phyloP scores from a whole-genome alignment of 1,140 invertebrate genomes.

The Eumeta japonica region DNA sequence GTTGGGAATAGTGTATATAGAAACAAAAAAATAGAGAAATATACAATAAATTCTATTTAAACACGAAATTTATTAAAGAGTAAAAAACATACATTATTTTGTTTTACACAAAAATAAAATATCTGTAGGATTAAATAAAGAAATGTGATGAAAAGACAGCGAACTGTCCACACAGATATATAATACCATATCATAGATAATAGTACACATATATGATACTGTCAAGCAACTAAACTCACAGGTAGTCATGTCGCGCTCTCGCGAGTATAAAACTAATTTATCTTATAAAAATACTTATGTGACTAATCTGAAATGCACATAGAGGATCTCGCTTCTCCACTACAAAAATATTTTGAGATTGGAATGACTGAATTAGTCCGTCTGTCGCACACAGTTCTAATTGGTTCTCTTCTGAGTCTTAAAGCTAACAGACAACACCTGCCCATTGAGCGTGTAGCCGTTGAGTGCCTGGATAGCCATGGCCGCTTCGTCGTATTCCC shows the following conservation, averaged over 20 bases:
- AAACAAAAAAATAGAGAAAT: slow-evolving; percentile 53
- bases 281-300: slow-evolving; percentile 58
- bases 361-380: slow-evolving; percentile 49
- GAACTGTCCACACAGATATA: slow-evolving; percentile 47
- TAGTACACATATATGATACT: slow-evolving; percentile 54
- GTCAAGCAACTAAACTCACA: slow-evolving; percentile 52
- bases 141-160: slow-evolving; percentile 19
- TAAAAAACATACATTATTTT: slow-evolving; percentile 56
- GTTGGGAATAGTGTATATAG: slow-evolving; percentile 35
- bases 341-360: slow-evolving; percentile 58
- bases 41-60: slow-evolving; percentile 56
- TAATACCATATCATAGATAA: slow-evolving; percentile 52
- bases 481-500: slow-evolving; percentile 97
- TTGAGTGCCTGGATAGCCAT: slow-evolving; percentile 97
- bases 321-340: slow-evolving; percentile 50
- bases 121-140: slow-evolving; percentile 44
- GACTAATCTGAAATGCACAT: slow-evolving; percentile 55
- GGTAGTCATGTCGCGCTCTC: slow-evolving; percentile 52
- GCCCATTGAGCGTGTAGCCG: slow-evolving; percentile 94
- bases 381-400: slow-evolving; percentile 36
- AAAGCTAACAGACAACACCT: slow-evolving; percentile 98
- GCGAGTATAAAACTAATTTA: slow-evolving; percentile 53
- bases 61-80: slow-evolving; percentile 59
- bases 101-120: slow-evolving; percentile 60
- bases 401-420: slow-evolving; percentile 80